Evolutionary conservation across 2,888 invertebrate species (phyloP), one percentile per base, ranked within the genome.

Genomic region (Plagiodera versicolora): DNA sequence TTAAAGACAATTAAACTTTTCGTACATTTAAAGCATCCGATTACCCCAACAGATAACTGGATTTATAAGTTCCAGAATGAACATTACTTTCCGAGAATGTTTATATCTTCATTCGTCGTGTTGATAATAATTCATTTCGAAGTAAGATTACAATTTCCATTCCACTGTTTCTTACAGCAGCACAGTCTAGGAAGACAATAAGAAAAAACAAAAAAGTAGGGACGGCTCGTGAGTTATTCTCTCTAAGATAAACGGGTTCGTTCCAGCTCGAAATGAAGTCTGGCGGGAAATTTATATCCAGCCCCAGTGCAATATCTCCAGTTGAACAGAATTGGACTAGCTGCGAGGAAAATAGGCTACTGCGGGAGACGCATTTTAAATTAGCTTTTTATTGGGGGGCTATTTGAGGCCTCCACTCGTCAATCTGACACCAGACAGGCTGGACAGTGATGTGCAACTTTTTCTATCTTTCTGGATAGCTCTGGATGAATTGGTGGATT

Each of bases 251-350:
- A 86, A 86, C 86, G 86, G 85, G 85, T 83, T 83, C 84, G 84
- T 85, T 85, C 85, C 83, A 83, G 84, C 84, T 85, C 86, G 86
- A 87, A 87, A 87, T 87, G 87, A 87, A 87, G 86, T 86, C 86
- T 81, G 80, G 84, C 80, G 80, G 81, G 85, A 79, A 80, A 80
- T 80, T 80, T 80, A 80, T 80, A 76, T 75, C 70, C 72, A 74
- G 76, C 75, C 77, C 76, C 70, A 77, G 76, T 79, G 79, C 79
- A 80, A 80, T 80, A 80, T 80, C 80, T 80, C 75, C 77, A 75
- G 74, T 71, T 75, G 76, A 77, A 76, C 79, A 79, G 79, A 79
- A 80, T 79, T 79, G 80, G 79, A 79, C 79, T 79, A 77, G 78
- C 77, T 75, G 72, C 62, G 76, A 74, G 74, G 78, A 77, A 78